Base-by-base conservation (phyloP, 2,888 invertebrate genomes). In the Helicoverpa assulta region DNA sequence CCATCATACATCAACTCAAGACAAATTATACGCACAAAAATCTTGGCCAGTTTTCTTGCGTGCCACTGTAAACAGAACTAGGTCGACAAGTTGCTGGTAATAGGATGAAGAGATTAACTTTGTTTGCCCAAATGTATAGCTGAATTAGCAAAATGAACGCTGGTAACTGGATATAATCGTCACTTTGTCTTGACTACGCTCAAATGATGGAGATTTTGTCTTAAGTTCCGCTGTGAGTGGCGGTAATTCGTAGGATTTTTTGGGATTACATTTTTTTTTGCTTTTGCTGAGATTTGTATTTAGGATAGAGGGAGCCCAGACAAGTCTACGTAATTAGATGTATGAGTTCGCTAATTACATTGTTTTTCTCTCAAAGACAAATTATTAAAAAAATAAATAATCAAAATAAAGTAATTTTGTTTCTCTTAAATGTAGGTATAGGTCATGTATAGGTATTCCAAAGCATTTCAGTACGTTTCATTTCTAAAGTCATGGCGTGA, bases 41-140 rank as follows among this genome's bases (percentile, higher is more conserved):
- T 26, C 29, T 65, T 0, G 52, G 53, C 67, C 76, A 67, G 71
- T 68, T 52, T 64, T 5, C n/a, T 62, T 70, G 18, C 33, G 19
- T 50, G 40, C 54, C 21, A n/a, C 37, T 29, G 19, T 53, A 67
- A 63, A 59, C 19, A 81, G 74, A 90, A 89, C 80, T 88, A 81
- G 90, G 87, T 84, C 85, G 85, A 77, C 80, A 84, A 86, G 85
- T 87, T 77, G 70, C n/a, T 78, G 70, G 78, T 88, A 85, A 88
- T 86, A 83, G 82, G 87, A 83, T 82, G 74, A 80, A 86, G 78
- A 82, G 87, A 87, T 88, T 87, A 87, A 88, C 85, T 88, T 87
- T 85, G 84, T 88, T 88, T 84, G 75, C 77, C 82, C 75, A 85
- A 85, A 86, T 85, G 81, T 84, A 85, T 82, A 77, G 81, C 79